Base-by-base conservation (phyloP, 92 coral and sea anemone species). In the Phenganax marumi region DNA sequence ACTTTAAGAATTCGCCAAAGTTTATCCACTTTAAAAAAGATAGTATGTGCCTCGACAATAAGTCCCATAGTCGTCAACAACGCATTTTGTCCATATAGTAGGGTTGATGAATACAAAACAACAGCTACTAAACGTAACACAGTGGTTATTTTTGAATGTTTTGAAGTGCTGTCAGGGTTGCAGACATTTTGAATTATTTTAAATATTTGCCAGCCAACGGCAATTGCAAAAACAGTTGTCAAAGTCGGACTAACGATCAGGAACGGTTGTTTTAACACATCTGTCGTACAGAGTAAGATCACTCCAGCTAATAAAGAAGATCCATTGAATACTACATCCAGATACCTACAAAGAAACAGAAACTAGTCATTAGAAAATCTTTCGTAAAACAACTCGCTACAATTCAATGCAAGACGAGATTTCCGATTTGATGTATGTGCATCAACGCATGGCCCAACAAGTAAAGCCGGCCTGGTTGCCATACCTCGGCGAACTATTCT, bases 91-190 rank as follows among this genome's bases (percentile, higher is more conserved):
- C 91, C 88, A 85, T 84, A 91, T 17, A 62, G 60, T 9, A 92
- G 54, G 69, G 87, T 82, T 52, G 87, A 88, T 33, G 86, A 52
- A 79, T 74, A 92, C 1, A 86, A 84, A 33, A 89, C 89, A 68
- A 92, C 76, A 25, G 91, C 94, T 60, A 96, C 99, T 26, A 81
- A 48, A 68, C 93, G 97, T 52, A 92, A 97, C 55, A 96, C 91
- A 9, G 88, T 91, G 8, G 93, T 82, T 7, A 94, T 92, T 52
- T 87, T 91, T 85, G 90, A 92, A 82, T 96, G 92, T 43, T 85
- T 80, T 26, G 85, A 85, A 25, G 90, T 77, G 23, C 64, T 75
- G 13, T 73, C 86, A 0, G 73, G 53, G 89, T 86, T 90, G 72
- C 87, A 88, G 12, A 86, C 57, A 17, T 85, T 86, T 77, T 96